Base-by-base conservation (phyloP, 2,797 vertebrate species). In the Gymnothorax reevesii region DNA sequence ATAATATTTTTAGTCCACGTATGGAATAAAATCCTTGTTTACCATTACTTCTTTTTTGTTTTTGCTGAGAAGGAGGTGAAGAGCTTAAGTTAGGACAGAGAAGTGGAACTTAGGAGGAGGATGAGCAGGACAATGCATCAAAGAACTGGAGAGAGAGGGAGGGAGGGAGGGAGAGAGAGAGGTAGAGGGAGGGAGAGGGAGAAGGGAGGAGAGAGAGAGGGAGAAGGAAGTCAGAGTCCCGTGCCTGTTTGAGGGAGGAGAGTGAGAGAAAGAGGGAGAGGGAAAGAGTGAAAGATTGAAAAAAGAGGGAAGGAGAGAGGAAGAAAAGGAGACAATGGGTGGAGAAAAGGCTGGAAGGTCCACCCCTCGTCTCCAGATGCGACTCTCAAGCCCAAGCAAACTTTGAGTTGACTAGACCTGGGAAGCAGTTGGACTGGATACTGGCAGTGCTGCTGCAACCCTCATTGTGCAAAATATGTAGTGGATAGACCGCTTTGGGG, bases 401-500 rank as follows among this genome's bases (percentile, higher is more conserved):
- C 80, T 87, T 69, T 83, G 83, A 66, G 64, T 85, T 86, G 86
- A 84, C 82, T 82, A 83, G 80, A 86, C 79, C 82, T 84, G 73
- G 62, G 83, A 62, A 90, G 85, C 79, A 88, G 85, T 87, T 85
- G 25, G 75, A 62, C 42, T 33, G 27, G 20, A 86, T 64, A n/a
- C 49, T 71, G 60, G 49, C 55, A 69, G 33, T 86, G 87, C 89
- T 88, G 86, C 85, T 87, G 71, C 84, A 79, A 83, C n/a, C 73
- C 86, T 77, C 85, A 77, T 77, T 75, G 42, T 15, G 86, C 89
- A 83, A 85, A 87, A 86, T 88, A 91, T 90, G 90, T 54, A 85
- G 82, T 80, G 62, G 83, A 49, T 85, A 86, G 85, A 49, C 86
- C 85, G 85, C 66, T 84, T 85, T 75, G 83, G 64, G 66, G 71